Evolutionary conservation across 2,888 invertebrate genomes (phyloP), one percentile per base, ranked within the genome.

Genomic region (Chloroclystis v-ata): DNA sequence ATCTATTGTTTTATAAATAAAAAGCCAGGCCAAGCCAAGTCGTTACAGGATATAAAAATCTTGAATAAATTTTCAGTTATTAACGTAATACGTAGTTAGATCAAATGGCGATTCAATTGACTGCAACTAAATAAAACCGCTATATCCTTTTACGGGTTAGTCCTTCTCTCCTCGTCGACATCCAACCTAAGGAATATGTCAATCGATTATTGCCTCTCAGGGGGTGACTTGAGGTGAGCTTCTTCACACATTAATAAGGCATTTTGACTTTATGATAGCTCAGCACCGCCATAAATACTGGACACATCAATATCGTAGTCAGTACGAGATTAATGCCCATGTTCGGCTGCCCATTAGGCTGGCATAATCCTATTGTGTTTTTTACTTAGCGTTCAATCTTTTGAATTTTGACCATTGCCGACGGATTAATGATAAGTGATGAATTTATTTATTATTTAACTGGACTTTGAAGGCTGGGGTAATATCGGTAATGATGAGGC

Each of bases 291-390:
- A 86, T 86, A 86, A 87, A 87, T 86, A 81, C 72, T 69, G 71
- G 68, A 73, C 72, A 80, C 85, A 84, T 86, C 83, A 85, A 86
- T 86, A 84, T 85, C 84, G 80, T 83, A 84, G 84, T 80, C 83
- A 84, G 84, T 82, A 82, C 63, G 78, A 80, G 78, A 82, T 85
- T 81, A 86, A 87, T 86, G 86, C 84, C 85, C 84, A 82, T 86
- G 86, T 86, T 84, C 69, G 77, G 77, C 53, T 65, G 76, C 70
- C 84, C 86, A 86, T 84, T 86, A 83, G 78, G 78, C 69, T 72
- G 69, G 80, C 69, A 82, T 84, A 85, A 86, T 80, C 65, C 84
- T 74, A 85, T 86, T 86, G 84, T 86, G 66, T 78, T 84, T 83
- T 79, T 82, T 82, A 70, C 69, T 65, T 48, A 56, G 59, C 73